phyloP scores from a whole-genome alignment of 2,888 invertebrate species.

The Pheosia tremula region DNA sequence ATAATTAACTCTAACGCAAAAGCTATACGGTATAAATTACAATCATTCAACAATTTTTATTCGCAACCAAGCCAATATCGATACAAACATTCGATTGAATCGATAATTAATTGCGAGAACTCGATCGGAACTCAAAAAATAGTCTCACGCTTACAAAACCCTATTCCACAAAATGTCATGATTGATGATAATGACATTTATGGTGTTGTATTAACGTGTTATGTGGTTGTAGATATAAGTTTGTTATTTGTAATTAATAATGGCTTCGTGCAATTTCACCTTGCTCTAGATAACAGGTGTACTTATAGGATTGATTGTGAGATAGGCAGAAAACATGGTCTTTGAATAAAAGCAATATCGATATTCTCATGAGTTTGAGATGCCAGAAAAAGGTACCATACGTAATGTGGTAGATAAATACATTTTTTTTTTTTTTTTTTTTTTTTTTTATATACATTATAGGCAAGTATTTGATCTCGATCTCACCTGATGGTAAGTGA shows the following conservation, averaged over 20 bases:
- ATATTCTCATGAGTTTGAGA: too few species aligned
- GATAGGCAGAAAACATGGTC: neutral
- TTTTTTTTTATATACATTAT: too few species aligned
- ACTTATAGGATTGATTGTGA: slow-evolving; percentile 20
- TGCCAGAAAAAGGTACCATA: too few species aligned
- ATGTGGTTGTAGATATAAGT: slow-evolving; percentile 24
- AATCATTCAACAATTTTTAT: slow-evolving; percentile 53
- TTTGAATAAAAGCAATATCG: neutral
- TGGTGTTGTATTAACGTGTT: slow-evolving; percentile 30
- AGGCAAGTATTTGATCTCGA: too few species aligned
- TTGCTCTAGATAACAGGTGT: slow-evolving; percentile 68
- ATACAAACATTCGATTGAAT: slow-evolving; percentile 56
- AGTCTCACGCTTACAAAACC: slow-evolving; percentile 62
- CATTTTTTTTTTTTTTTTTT: too few species aligned
- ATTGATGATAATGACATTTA: slow-evolving; percentile 41
- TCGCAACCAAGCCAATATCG: slow-evolving; percentile 55
- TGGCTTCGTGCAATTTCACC: slow-evolving; percentile 65
- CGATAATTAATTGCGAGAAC: slow-evolving; percentile 64
- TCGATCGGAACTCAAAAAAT: slow-evolving; percentile 69
- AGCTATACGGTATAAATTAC: slow-evolving; percentile 48
- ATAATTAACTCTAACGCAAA: slow-evolving; percentile 11
- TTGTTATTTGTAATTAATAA: slow-evolving; percentile 49
- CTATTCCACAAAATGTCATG: slow-evolving; percentile 5
- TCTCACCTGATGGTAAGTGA: too few species aligned
- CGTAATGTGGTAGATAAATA: too few species aligned